These are phyloP conservation scores for Drosophila trichaetosa DNA, from an alignment of 2,888 invertebrate species.

Conservation along the genomic window DNA sequence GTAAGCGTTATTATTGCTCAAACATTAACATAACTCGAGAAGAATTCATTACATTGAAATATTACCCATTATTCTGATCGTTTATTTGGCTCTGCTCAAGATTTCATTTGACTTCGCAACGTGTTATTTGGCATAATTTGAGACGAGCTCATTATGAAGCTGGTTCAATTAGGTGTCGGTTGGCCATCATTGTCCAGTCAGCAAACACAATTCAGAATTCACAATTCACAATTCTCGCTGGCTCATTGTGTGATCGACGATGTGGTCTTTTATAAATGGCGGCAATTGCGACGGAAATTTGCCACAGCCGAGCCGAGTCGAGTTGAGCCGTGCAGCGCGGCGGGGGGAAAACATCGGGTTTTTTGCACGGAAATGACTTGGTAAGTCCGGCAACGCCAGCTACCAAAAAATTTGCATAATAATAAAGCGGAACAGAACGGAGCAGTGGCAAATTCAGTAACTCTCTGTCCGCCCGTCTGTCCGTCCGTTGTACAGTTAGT, in stretches of 20 bases:
- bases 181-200: slow-evolving; percentile 40
- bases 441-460: slow-evolving; percentile 2
- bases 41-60: neutral
- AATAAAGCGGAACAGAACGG: slow-evolving; percentile 51
- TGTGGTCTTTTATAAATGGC: slow-evolving; percentile 69
- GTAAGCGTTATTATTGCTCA: neutral
- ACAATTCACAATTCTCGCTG: slow-evolving; percentile 23
- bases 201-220: slow-evolving; percentile 44
- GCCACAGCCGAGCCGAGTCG: slow-evolving; percentile 14
- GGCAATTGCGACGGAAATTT: slow-evolving; percentile 77
- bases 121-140: slow-evolving; percentile 23
- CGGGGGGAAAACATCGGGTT: slow-evolving; percentile 35
- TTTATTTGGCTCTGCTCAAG: neutral
- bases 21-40: neutral
- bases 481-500: slow-evolving; percentile 12
- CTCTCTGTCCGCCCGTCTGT: neutral
- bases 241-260: slow-evolving; percentile 58
- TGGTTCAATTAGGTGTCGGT: slow-evolving; percentile 56
- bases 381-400: slow-evolving; percentile 58
- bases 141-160: slow-evolving; percentile 42
- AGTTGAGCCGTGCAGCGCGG: too few relatives aligned
- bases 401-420: slow-evolving; percentile 72
- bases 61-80: neutral
- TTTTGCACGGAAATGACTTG: slow-evolving; percentile 80
- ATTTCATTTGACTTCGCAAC: neutral